Percentiles rank a stretch among this genome's conserved stretches.
phyloP scores from a whole-genome alignment of 2,888 invertebrate genomes.

The Sipunculus nudus region DNA sequence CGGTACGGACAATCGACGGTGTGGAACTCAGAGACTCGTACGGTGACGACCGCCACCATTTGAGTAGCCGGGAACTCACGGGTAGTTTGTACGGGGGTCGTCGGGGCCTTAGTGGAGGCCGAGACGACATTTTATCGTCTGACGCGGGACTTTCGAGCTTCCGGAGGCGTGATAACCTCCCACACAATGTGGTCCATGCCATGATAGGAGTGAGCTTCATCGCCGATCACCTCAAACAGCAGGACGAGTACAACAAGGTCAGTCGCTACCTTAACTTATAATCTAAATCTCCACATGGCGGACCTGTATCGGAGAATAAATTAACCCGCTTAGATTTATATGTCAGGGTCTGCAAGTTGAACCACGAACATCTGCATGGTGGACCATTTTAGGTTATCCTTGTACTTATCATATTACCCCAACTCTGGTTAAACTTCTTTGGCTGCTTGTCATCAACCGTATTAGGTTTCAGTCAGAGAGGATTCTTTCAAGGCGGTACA shows the following conservation, averaged over 20 bases:
- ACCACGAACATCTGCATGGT: too few relatives aligned
- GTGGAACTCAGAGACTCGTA: constrained; percentile 34
- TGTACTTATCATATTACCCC: too few relatives aligned
- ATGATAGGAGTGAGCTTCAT: constrained; percentile 44
- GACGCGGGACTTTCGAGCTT: not conserved
- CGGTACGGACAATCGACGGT: constrained; percentile 36
- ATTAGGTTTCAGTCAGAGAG: too few relatives aligned
- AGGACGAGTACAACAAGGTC: constrained; percentile 42
- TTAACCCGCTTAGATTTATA: too few relatives aligned
- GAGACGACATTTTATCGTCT: too few relatives aligned
- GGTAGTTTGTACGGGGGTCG: constrained; percentile 1
- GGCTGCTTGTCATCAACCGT: too few relatives aligned
- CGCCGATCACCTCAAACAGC: constrained; percentile 43
- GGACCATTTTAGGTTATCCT: too few relatives aligned
- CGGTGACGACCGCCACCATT: constrained; percentile 1
- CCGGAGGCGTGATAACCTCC: not conserved
- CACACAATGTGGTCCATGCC: constrained; percentile 35
- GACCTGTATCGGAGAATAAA: too few relatives aligned
- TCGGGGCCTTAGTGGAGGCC: not conserved
- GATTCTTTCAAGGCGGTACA: too few relatives aligned
- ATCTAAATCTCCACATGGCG: too few relatives aligned
- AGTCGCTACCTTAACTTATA: not conserved
- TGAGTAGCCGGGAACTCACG: constrained; percentile 1
- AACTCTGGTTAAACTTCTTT: too few relatives aligned
- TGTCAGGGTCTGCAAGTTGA: too few relatives aligned